A percentile compares a stretch with the other conserved stretches of the same genome.
phyloP scores from a whole-genome alignment of 2,113 vertebrate species.

The Murina feae region DNA sequence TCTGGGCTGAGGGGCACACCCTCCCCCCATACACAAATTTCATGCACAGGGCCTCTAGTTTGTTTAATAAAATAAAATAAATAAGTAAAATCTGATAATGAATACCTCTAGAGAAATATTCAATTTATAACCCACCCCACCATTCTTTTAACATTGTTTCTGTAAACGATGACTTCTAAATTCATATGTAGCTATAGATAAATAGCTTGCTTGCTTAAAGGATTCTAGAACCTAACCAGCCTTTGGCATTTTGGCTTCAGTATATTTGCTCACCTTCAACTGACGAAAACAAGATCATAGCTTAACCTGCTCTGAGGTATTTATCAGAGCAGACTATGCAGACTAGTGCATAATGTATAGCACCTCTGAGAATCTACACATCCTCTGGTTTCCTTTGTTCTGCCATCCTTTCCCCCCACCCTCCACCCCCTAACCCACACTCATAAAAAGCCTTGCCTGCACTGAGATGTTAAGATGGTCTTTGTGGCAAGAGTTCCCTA shows the following conservation, averaged over 20 bases:
- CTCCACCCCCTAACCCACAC: too few relatives aligned
- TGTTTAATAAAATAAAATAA: too few relatives aligned
- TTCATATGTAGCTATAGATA: neutral
- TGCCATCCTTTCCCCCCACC: neutral
- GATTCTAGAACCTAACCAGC: neutral
- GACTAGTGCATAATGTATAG: neutral
- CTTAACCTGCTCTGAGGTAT: neutral
- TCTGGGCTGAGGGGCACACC: too few relatives aligned
- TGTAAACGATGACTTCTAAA: neutral
- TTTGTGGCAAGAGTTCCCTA: neutral
- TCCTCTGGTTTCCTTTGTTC: neutral
- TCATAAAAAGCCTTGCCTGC: neutral
- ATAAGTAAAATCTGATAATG: neutral
- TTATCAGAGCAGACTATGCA: neutral
- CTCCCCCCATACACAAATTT: too few relatives aligned
- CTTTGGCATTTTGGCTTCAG: neutral
- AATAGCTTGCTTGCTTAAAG: neutral
- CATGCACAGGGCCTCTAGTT: too few relatives aligned
- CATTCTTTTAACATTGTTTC: neutral
- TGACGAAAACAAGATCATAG: neutral
- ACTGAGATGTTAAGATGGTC: neutral
- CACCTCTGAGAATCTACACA: neutral
- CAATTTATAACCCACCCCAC: neutral
- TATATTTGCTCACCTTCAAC: neutral
- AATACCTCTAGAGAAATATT: neutral